Conservation (phyloP, 2,113 vertebrate genomes). For the Shinisaurus crocodilurus region DNA sequence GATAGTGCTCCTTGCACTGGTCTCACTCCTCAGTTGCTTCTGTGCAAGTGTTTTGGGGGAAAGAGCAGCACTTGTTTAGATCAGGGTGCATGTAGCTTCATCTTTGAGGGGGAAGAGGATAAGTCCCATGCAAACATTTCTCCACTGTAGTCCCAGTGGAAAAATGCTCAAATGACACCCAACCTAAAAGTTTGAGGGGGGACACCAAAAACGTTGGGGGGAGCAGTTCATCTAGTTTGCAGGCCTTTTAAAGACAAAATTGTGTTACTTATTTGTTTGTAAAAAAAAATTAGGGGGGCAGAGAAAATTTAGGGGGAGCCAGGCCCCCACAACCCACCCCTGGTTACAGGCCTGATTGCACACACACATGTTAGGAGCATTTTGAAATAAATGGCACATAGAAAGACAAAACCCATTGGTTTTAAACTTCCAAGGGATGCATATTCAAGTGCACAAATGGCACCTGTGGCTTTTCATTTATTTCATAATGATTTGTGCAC, state of each 20-base stretch:
- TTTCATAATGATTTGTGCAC: background rate
- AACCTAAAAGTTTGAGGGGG: too few species aligned
- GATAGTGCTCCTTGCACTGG: background rate
- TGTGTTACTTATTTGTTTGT: too few species aligned
- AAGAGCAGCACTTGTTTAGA: background rate
- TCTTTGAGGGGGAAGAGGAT: background rate
- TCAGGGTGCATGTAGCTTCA: background rate
- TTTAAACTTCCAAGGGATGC: background rate
- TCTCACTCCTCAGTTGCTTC: background rate
- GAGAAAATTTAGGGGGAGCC: too few species aligned
- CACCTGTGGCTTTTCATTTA: background rate
- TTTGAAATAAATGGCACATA: background rate
- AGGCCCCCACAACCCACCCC: too few species aligned
- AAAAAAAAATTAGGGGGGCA: too few species aligned
- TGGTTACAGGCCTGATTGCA: too few species aligned
- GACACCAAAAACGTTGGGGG: too few species aligned
- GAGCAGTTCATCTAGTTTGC: too few species aligned
- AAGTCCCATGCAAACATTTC: background rate
- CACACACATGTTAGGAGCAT: background rate
- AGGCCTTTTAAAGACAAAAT: background rate
- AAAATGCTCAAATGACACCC: too few species aligned
- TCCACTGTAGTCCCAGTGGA: background rate
- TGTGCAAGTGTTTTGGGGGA: background rate
- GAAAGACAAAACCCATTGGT: background rate
- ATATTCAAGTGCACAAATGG: background rate